phyloP scores from a whole-genome alignment of 2,797 vertebrate species.

The Gallinago stenura region DNA sequence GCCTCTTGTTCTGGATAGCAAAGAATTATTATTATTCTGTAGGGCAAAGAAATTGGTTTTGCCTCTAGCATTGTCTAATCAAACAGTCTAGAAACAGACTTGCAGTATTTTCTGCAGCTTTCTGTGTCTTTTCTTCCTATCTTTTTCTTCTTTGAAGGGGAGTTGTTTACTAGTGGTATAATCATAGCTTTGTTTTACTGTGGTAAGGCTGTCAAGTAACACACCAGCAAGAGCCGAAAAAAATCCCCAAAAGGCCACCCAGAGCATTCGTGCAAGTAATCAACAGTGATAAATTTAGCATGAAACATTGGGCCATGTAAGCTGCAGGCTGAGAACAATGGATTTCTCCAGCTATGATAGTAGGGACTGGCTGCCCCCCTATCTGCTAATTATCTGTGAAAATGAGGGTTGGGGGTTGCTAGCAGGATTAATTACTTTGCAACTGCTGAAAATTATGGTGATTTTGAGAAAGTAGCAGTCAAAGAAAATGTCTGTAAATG shows the following conservation, averaged over 20 bases:
- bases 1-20: background rate
- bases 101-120: background rate
- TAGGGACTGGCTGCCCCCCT: background rate
- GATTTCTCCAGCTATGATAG: conserved; percentile 6
- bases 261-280: conserved; percentile 14
- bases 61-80: background rate
- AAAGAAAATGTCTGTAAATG: background rate
- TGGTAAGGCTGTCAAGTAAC: conserved; percentile 7
- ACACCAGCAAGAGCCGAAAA: conserved; percentile 21
- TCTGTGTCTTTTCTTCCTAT: background rate
- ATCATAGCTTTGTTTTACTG: conserved; percentile 23
- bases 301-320: conserved; percentile 30
- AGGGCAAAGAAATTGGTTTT: background rate
- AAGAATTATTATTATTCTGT: background rate
- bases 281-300: conserved; percentile 46
- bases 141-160: background rate
- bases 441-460: conserved; percentile 41
- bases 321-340: conserved; percentile 31
- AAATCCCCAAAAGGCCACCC: conserved; percentile 26
- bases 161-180: background rate
- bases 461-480: conserved; percentile 39
- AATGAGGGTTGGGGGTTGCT: conserved; percentile 28
- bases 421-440: conserved; percentile 49
- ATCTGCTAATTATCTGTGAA: conserved; percentile 45
- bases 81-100: background rate